Percentiles rank a stretch among this genome's conserved stretches.
Conservation (phyloP, 2,113 vertebrate species). For the Phyllostomus discolor region DNA sequence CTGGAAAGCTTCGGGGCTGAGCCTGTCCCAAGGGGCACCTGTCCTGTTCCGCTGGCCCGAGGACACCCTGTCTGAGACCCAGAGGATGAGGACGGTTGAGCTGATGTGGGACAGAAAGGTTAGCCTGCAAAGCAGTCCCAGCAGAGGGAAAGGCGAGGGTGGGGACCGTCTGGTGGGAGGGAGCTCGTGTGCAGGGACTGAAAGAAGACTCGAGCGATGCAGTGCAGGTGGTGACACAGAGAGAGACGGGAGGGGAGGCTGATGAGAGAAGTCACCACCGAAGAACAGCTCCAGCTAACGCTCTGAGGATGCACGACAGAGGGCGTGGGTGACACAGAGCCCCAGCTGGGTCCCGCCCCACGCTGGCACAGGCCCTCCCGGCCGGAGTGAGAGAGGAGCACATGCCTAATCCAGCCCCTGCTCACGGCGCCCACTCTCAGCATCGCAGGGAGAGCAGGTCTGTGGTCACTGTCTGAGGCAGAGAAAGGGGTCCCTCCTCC, state of each 20-base stretch:
- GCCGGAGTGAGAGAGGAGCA: background rate
- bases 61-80: background rate
- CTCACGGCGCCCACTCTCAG: too few species aligned
- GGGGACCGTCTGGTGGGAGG: background rate
- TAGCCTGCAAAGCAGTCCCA: background rate
- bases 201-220: background rate
- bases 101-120: background rate
- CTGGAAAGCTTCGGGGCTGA: background rate
- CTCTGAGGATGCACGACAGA: background rate
- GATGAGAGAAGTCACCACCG: background rate
- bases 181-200: background rate
- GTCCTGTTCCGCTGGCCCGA: background rate
- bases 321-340: accelerated
- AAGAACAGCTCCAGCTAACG: background rate
- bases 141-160: background rate
- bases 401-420: background rate
- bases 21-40: accelerated
- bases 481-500: accelerated
- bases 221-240: background rate
- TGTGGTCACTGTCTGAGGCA: background rate
- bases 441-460: background rate
- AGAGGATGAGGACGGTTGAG: background rate
- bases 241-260: background rate
- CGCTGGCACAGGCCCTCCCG: background rate
- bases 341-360: background rate